phyloP scores from a whole-genome alignment of 2,888 invertebrate genomes.

The Hermodice carunculata region DNA sequence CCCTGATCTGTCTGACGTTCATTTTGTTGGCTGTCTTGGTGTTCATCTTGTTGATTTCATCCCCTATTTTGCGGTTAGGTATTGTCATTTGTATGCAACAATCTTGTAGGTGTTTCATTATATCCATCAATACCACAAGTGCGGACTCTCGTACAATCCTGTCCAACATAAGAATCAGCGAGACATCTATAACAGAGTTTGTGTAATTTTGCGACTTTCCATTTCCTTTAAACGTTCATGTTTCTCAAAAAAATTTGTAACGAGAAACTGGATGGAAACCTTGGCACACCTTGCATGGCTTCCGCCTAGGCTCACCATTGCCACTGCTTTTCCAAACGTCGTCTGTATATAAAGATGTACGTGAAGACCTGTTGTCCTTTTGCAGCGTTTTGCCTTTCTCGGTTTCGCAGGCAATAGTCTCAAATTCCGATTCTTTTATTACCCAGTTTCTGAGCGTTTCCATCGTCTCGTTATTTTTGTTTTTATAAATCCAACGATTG shows the following conservation, averaged over 20 bases:
- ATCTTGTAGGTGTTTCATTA: conserved; percentile 15
- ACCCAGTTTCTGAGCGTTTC: conserved; percentile 15
- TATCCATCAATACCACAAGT: conserved; percentile 19
- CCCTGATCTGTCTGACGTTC: background rate
- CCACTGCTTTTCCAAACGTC: no score
- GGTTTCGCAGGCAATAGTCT: conserved; percentile 17
- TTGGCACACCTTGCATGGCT: no score
- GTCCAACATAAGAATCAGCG: conserved; percentile 7
- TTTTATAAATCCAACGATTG: conserved; percentile 18
- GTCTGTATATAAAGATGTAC: no score
- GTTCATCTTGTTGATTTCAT: no score
- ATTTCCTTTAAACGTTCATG: conserved; percentile 9
- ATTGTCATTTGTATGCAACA: conserved; percentile 8
- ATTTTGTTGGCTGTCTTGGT: background rate
- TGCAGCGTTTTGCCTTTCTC: background rate
- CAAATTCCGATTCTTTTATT: conserved; percentile 17
- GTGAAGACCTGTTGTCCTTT: background rate
- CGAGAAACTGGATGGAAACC: no score
- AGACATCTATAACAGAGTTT: conserved; percentile 21
- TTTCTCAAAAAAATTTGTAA: no score
- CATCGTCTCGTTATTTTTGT: conserved; percentile 4
- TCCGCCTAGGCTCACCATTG: no score
- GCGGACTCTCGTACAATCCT: background rate
- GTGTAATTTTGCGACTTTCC: conserved; percentile 16
- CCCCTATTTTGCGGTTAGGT: background rate